A percentile compares a stretch with the other conserved stretches of the same genome.
These are phyloP conservation scores for Strix uralensis DNA, from an alignment of 2,113 vertebrate genomes.

Conservation along the genomic window DNA sequence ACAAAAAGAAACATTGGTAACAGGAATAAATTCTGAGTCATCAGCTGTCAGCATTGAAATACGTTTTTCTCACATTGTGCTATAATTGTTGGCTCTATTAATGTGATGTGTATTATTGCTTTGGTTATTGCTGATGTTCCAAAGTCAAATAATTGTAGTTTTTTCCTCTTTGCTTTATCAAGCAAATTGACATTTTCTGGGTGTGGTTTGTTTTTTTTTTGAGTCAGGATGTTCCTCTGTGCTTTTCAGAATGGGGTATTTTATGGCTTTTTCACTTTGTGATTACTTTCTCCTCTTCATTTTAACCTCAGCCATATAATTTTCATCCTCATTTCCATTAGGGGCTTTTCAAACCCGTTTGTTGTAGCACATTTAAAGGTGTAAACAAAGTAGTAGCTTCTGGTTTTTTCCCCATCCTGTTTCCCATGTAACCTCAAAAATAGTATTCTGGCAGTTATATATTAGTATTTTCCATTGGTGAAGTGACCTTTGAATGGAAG, in stretches of 20 bases:
- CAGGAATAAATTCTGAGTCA: conserved; percentile 45
- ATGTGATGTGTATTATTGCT: conserved; percentile 30
- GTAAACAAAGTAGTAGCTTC: background rate
- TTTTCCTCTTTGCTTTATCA: conserved; percentile 7
- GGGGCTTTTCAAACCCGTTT: background rate
- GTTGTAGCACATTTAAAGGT: background rate
- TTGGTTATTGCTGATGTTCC: conserved; percentile 41
- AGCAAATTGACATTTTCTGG: background rate
- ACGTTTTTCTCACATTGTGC: conserved; percentile 44
- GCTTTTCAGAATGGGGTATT: background rate
- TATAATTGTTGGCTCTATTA: conserved; percentile 55
- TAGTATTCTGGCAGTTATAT: background rate
- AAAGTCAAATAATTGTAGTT: conserved; percentile 20
- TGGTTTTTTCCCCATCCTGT: background rate
- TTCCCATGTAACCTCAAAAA: background rate
- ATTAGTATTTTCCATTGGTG: background rate
- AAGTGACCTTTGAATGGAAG: background rate
- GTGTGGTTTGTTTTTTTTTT: background rate
- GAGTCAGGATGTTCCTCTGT: background rate
- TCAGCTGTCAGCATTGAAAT: conserved; percentile 56
- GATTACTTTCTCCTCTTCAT: background rate
- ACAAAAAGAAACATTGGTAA: conserved; percentile 16
- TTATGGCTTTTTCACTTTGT: background rate
- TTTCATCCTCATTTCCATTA: background rate
- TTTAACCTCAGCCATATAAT: background rate